A percentile compares a stretch with the other conserved stretches of the same genome.
Conservation (phyloP, 2,888 invertebrate genomes). For the Margaritifera margaritifera region DNA sequence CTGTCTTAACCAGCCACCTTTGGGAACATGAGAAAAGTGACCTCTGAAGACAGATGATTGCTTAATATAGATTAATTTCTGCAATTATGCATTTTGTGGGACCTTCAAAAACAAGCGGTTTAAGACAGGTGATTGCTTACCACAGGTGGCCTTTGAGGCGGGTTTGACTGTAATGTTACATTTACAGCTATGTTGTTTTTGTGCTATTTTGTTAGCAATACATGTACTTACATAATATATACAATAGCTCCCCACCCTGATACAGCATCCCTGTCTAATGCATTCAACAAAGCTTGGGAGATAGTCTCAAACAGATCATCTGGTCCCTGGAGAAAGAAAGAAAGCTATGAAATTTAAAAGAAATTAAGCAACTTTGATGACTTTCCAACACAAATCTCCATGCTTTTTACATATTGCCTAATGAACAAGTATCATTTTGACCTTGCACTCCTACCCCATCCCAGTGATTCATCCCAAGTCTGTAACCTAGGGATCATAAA, state of each 20-base stretch:
- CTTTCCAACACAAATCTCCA: background rate
- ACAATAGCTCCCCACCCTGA: slow-evolving; percentile 99
- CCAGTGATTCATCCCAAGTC: background rate
- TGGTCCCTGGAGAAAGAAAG: slow-evolving; percentile 77
- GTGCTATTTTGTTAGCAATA: background rate
- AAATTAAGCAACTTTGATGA: background rate
- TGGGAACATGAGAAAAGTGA: too few relatives aligned
- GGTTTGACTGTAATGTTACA: too few relatives aligned
- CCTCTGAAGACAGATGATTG: too few relatives aligned
- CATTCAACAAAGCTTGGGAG: slow-evolving; percentile 93
- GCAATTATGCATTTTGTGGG: too few relatives aligned
- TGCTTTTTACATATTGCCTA: background rate
- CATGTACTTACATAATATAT: slow-evolving; percentile 84
- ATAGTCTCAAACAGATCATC: slow-evolving; percentile 97
- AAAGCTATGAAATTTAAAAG: slow-evolving; percentile 6
- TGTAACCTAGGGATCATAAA: too few relatives aligned
- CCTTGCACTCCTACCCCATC: background rate
- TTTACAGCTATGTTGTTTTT: too few relatives aligned
- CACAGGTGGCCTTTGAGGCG: too few relatives aligned
- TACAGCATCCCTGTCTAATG: slow-evolving; percentile 96
- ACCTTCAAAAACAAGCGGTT: too few relatives aligned
- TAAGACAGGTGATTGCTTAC: too few relatives aligned
- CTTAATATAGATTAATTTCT: too few relatives aligned
- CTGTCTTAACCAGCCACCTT: too few relatives aligned
- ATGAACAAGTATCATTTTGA: background rate